These are phyloP conservation scores for Macroramphosus scolopax DNA, from an alignment of 2,797 vertebrate species.

Conservation along the genomic window DNA sequence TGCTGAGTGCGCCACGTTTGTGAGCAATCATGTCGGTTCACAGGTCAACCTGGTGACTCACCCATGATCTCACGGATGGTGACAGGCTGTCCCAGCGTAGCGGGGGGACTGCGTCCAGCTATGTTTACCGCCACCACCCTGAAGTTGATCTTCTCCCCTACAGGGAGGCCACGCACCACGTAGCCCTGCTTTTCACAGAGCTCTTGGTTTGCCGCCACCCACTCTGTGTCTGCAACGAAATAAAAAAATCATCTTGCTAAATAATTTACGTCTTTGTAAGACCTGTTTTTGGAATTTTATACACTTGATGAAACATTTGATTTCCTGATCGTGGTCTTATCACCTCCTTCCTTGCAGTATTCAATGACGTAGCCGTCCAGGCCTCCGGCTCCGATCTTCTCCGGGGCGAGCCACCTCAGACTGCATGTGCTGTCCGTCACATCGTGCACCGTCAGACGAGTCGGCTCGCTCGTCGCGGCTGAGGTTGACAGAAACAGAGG, in stretches of 20 bases:
- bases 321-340: too few species aligned
- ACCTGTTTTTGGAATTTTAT: too few species aligned
- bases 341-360: slow-evolving; percentile 88
- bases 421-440: slow-evolving; percentile 85
- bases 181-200: slow-evolving; percentile 76
- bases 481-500: slow-evolving; percentile 44
- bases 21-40: too few species aligned
- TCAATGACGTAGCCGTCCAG: slow-evolving; percentile 90
- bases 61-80: slow-evolving; percentile 87
- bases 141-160: slow-evolving; percentile 85
- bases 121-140: slow-evolving; percentile 85
- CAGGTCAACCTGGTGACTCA: too few species aligned
- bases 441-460: slow-evolving; percentile 82
- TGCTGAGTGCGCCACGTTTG: too few species aligned
- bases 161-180: slow-evolving; percentile 82
- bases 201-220: slow-evolving; percentile 79
- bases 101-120: slow-evolving; percentile 82
- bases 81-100: slow-evolving; percentile 78
- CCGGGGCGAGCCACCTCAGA: slow-evolving; percentile 88
- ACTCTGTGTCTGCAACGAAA: too few species aligned
- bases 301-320: too few species aligned
- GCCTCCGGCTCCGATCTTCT: slow-evolving; percentile 85
- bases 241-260: too few species aligned
- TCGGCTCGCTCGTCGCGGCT: slow-evolving; percentile 86
- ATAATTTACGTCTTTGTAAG: too few species aligned